Evolutionary conservation across 2,888 invertebrate genomes (phyloP).

Genomic region (Rhamphomyia laevipes): DNA sequence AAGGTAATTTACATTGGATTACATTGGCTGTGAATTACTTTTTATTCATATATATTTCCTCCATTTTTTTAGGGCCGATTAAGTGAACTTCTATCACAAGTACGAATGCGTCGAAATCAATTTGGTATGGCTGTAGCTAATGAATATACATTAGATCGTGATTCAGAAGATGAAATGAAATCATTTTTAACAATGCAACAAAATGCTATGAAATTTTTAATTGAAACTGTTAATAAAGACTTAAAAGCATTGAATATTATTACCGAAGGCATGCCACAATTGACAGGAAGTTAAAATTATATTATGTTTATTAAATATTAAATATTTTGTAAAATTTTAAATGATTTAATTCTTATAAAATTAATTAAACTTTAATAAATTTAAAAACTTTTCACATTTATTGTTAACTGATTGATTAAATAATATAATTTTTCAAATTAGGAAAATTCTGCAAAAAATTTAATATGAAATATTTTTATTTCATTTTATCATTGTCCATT

Average conservation of each 20-base stretch:
- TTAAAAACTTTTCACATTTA: no score
- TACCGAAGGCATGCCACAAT: slow-evolving; percentile 60
- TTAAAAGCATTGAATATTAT: slow-evolving; percentile 65
- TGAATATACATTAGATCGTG: slow-evolving; percentile 70
- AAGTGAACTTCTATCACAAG: slow-evolving; percentile 80
- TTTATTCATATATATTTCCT: slow-evolving; percentile 1
- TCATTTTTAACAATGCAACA: slow-evolving; percentile 79
- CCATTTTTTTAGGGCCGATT: slow-evolving; percentile 56
- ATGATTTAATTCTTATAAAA: no score
- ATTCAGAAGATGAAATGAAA: slow-evolving; percentile 57
- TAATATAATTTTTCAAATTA: no score
- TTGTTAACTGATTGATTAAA: no score
- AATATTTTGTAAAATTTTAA: no score
- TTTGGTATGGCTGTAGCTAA: slow-evolving; percentile 46
- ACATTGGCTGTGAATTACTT: background rate
- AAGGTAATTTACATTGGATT: slow-evolving; percentile 45
- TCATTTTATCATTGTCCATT: no score
- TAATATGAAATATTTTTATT: no score
- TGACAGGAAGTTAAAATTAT: slow-evolving; percentile 25
- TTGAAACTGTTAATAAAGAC: slow-evolving; percentile 73
- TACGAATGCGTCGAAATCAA: slow-evolving; percentile 59
- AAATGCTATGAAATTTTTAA: slow-evolving; percentile 74
- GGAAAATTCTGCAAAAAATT: no score
- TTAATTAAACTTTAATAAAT: no score
- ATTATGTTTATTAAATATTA: no score